phyloP scores from a whole-genome alignment of 2,797 vertebrate species.

The Austrolebias charrua region DNA sequence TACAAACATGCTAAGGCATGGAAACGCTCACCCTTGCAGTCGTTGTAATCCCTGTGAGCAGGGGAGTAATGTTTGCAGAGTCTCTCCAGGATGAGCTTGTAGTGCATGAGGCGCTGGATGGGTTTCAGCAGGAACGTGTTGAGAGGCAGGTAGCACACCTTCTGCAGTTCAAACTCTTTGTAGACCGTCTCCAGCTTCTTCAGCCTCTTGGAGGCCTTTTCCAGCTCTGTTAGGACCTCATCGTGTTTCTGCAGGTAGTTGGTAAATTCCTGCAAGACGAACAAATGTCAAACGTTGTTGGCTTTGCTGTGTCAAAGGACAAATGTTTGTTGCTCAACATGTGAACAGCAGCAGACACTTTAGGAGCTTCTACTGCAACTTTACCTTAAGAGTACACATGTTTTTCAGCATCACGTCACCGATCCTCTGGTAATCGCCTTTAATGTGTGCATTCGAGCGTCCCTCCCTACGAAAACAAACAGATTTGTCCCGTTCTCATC shows the following conservation, averaged over 20 bases:
- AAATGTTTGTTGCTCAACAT: accelerated
- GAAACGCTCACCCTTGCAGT: conserved; percentile 86
- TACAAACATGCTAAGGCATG: background rate
- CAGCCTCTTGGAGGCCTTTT: conserved; percentile 85
- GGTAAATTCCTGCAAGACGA: conserved; percentile 82
- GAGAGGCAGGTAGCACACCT: conserved; percentile 96
- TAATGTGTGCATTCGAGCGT: conserved; percentile 79
- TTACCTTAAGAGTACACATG: conserved; percentile 89
- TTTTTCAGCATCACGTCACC: conserved; percentile 94
- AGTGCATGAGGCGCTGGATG: conserved; percentile 93
- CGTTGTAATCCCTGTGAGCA: conserved; percentile 81
- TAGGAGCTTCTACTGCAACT: background rate
- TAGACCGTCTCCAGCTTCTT: conserved; percentile 89
- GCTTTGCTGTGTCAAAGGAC: background rate
- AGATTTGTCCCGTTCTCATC: background rate
- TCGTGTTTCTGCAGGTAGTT: conserved; percentile 88
- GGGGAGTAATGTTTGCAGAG: conserved; percentile 85
- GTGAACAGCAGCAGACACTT: too few species aligned
- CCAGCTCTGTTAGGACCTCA: conserved; percentile 89
- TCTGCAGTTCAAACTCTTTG: conserved; percentile 96
- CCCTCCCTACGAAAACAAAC: conserved; percentile 86
- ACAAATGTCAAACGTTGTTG: background rate
- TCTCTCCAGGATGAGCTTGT: conserved; percentile 90
- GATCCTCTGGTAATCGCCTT: conserved; percentile 87
- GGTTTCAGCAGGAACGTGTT: conserved; percentile 95